Evolutionary conservation across 2,888 invertebrate genomes (phyloP).

Genomic region (Tenthredo distinguenda): DNA sequence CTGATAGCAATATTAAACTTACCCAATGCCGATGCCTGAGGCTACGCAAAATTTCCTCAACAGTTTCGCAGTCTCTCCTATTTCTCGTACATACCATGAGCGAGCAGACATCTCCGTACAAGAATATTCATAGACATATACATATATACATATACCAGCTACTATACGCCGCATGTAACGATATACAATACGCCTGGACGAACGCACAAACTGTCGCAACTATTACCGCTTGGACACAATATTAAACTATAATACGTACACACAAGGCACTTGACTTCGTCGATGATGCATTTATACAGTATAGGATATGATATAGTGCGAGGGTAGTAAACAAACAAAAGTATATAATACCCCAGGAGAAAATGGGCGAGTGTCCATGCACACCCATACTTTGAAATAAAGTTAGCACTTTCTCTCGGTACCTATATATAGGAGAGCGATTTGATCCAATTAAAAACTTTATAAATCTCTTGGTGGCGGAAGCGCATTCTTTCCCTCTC

Average conservation of each 20-base stretch:
- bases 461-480: constrained; percentile 31
- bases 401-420: constrained; percentile 14
- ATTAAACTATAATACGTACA: not conserved
- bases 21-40: constrained; percentile 63
- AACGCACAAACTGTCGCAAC: constrained; percentile 30
- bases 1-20: constrained; percentile 71
- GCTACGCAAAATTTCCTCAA: constrained; percentile 58
- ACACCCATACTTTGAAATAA: constrained; percentile 24
- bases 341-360: constrained; percentile 2
- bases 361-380: constrained; percentile 3
- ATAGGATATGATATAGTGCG: not conserved
- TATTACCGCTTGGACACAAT: not conserved
- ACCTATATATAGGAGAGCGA: not conserved
- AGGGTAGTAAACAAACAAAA: constrained; percentile 28
- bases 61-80: constrained; percentile 49
- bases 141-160: not conserved
- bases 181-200: not conserved
- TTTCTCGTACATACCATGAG: not conserved
- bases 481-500: constrained; percentile 5
- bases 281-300: not conserved
- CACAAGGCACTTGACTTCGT: constrained; percentile 18
- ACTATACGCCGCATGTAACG: not conserved
- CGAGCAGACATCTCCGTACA: not conserved
- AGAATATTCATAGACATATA: not conserved
- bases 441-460: constrained; percentile 50